Evolutionary conservation across 2,113 vertebrate genomes (phyloP).

Genomic region (Cyanistes caeruleus): DNA sequence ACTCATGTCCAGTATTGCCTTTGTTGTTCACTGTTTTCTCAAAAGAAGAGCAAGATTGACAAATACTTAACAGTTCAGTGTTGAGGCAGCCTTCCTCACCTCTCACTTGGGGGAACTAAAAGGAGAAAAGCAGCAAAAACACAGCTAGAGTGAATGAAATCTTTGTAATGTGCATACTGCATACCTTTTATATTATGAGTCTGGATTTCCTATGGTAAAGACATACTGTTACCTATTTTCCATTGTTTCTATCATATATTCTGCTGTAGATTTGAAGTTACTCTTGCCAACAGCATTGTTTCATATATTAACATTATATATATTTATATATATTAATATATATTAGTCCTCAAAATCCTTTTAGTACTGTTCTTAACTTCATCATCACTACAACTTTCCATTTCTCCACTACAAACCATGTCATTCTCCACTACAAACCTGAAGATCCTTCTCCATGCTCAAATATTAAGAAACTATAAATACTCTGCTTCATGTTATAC

Average conservation of each 20-base stretch:
- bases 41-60: not conserved
- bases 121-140: conserved; percentile 19
- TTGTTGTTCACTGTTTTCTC: not conserved
- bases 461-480: not conserved
- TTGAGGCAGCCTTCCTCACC: conserved; percentile 74
- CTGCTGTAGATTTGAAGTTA: not conserved
- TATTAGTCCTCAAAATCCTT: not conserved
- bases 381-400: not conserved
- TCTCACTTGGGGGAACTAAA: conserved; percentile 62
- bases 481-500: not conserved
- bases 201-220: not conserved
- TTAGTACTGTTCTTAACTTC: not conserved
- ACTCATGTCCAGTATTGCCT: not conserved
- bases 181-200: not conserved
- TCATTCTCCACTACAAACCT: not conserved
- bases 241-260: not conserved
- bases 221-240: not conserved
- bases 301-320: not conserved
- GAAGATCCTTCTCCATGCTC: not conserved
- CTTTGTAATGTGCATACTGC: not conserved
- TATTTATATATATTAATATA: too few relatives aligned
- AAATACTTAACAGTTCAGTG: conserved; percentile 77
- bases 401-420: not conserved
- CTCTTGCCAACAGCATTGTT: not conserved
- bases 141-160: not conserved